Evolutionary conservation across 2,113 vertebrate genomes (phyloP).

Genomic region (Tyrannus savana): DNA sequence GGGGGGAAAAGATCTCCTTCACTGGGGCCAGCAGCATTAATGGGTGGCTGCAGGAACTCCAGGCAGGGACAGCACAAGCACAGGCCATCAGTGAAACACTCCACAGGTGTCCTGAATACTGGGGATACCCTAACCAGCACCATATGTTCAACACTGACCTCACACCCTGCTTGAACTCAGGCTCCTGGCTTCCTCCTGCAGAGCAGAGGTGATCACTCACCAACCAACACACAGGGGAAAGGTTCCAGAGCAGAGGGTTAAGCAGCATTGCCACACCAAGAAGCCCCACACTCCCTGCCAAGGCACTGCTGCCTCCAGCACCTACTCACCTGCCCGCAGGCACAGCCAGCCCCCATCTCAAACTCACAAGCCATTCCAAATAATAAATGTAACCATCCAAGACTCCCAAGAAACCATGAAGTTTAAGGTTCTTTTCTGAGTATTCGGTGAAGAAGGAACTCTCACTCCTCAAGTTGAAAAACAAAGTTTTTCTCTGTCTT

Average conservation of each 20-base stretch:
- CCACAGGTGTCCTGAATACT: not conserved
- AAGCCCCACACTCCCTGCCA: fast-evolving
- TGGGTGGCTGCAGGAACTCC: not conserved
- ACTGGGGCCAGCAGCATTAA: not conserved
- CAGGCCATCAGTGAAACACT: not conserved
- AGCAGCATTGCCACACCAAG: not conserved
- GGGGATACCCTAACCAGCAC: not conserved
- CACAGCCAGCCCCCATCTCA: not conserved
- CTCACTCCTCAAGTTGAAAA: conserved; percentile 36
- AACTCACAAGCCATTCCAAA: not conserved
- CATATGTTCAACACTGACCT: fast-evolving
- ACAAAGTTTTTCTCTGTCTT: conserved; percentile 15
- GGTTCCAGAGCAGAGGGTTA: not conserved
- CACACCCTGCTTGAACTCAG: not conserved
- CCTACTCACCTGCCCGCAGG: fast-evolving
- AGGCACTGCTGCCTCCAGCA: not conserved
- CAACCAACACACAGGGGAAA: not conserved
- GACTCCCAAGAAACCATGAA: not conserved
- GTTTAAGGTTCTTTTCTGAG: not conserved
- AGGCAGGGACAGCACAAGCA: fast-evolving
- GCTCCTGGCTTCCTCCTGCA: not conserved
- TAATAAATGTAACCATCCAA: not conserved
- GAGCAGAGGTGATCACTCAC: not conserved
- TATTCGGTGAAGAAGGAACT: not conserved
- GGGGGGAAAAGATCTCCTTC: fast-evolving